phyloP scores from a whole-genome alignment of 2,888 invertebrate species.

The Bruchidius siliquastri region DNA sequence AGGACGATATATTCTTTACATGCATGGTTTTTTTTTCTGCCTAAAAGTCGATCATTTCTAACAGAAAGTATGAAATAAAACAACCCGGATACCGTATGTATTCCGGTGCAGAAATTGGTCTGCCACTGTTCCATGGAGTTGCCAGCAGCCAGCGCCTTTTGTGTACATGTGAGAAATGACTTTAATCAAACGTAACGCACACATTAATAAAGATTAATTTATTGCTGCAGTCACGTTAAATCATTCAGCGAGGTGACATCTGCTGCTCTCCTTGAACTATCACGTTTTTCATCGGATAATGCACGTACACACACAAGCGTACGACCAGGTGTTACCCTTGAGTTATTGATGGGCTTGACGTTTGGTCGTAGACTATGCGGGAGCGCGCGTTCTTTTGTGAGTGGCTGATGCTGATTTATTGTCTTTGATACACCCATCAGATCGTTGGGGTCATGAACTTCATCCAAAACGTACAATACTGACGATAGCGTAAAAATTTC shows the following conservation, averaged over 20 bases:
- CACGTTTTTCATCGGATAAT: constrained; percentile 38
- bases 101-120: neutral
- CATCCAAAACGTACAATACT: no score
- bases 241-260: constrained; percentile 42
- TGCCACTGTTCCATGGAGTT: neutral
- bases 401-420: neutral
- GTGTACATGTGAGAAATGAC: constrained; percentile 22
- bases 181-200: constrained; percentile 30
- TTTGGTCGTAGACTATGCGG: neutral
- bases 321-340: constrained; percentile 37
- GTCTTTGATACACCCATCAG: neutral
- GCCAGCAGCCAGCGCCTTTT: neutral
- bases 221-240: constrained; percentile 37
- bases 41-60: no score
- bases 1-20: no score
- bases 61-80: no score
- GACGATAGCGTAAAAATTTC: no score
- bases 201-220: constrained; percentile 40
- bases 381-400: neutral
- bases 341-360: constrained; percentile 31
- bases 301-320: neutral
- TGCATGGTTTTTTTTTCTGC: no score
- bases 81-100: neutral
- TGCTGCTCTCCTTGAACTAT: constrained; percentile 43
- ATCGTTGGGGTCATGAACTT: neutral